These are phyloP conservation scores for Furcifer pardalis DNA, from an alignment of 2,797 vertebrate species.

Conservation along the genomic window DNA sequence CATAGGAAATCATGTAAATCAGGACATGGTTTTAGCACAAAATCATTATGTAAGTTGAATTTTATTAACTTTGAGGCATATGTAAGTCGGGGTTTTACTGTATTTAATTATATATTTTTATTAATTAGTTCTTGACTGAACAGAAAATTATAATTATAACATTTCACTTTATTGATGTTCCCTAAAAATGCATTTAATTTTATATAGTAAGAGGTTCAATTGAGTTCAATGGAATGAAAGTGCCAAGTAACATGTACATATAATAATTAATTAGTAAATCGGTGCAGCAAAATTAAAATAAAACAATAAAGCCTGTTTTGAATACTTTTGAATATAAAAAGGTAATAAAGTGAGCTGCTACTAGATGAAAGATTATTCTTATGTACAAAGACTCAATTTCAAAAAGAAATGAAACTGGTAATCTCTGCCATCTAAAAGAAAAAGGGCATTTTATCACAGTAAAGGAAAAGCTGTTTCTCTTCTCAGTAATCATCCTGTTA, in stretches of 20 bases:
- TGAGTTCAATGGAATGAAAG: neutral
- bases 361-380: constrained; percentile 56
- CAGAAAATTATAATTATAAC: constrained; percentile 61
- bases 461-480: constrained; percentile 70
- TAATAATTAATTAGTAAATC: constrained; percentile 39
- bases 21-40: no score
- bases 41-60: no score
- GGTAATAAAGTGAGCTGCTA: constrained; percentile 49
- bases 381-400: constrained; percentile 57
- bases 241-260: no score
- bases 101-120: constrained; percentile 65
- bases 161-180: constrained; percentile 60
- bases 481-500: constrained; percentile 68
- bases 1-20: no score
- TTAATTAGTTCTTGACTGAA: constrained; percentile 63
- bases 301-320: constrained; percentile 52
- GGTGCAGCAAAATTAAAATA: constrained; percentile 55
- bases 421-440: constrained; percentile 70
- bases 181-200: neutral
- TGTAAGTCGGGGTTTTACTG: no score
- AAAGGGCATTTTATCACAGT: constrained; percentile 58
- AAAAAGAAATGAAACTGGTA: constrained; percentile 56
- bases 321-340: constrained; percentile 48
- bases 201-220: neutral
- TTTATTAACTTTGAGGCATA: no score